Conservation (phyloP, 1,140 invertebrate genomes). For the Aphis craccivora region DNA sequence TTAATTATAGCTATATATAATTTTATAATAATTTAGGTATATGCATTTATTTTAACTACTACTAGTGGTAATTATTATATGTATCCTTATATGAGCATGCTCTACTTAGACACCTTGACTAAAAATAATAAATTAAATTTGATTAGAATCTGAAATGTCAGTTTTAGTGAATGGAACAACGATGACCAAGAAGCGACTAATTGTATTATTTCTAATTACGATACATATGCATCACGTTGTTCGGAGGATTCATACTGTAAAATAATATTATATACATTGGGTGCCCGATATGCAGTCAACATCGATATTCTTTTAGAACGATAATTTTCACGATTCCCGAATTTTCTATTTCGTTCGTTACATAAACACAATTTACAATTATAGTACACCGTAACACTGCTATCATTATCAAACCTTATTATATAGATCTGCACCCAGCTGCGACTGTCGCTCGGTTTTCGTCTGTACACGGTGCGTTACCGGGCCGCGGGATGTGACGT, state of each 20-base stretch:
- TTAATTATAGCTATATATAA: too few species aligned
- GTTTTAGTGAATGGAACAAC: background rate
- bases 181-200: background rate
- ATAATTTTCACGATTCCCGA: background rate
- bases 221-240: background rate
- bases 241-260: background rate
- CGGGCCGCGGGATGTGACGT: background rate
- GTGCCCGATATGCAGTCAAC: background rate
- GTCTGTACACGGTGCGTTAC: conserved; percentile 16
- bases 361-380: background rate
- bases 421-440: background rate
- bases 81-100: background rate
- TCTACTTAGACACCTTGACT: background rate
- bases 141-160: background rate
- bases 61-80: too few species aligned
- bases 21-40: too few species aligned
- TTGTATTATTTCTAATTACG: background rate
- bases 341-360: background rate
- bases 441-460: background rate
- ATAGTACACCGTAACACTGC: background rate
- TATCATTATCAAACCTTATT: background rate
- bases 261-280: background rate
- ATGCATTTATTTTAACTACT: too few species aligned
- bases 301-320: background rate
- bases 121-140: too few species aligned